Base-by-base conservation (phyloP, 2,888 invertebrate species). In the Celastrina argiolus region DNA sequence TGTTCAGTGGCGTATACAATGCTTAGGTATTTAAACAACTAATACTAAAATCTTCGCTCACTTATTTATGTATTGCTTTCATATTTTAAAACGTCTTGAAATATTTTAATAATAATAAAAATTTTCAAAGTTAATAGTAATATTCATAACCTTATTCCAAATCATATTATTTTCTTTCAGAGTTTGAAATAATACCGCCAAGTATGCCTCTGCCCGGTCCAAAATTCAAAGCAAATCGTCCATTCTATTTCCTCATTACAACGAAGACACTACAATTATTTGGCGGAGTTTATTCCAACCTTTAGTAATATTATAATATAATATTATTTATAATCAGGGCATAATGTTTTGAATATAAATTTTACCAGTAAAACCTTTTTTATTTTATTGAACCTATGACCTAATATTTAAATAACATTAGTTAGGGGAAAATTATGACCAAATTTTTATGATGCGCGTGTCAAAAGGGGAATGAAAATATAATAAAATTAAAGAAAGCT, bases 1-100 rank as follows among this genome's bases (percentile, higher is more conserved):
- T 82, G 34, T 82, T 83, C 69, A 78, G 66, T 67, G 83, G 83
- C 69, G 70, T 76, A 12, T 80, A 71, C 74, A 73, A 73, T 18
- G 69, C 74, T 71, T 83, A 81, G 78, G 77, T 70, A 68, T 39
- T 16, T 61, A n/a, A 18, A 1, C n/a, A n/a, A n/a, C n/a, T n/a
- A n/a, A n/a, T n/a, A n/a, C n/a, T n/a, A n/a, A n/a, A n/a, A n/a
- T n/a, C n/a, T n/a, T n/a, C n/a, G n/a, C n/a, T n/a, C n/a, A n/a
- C n/a, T n/a, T n/a, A n/a, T n/a, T n/a, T n/a, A n/a, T n/a, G n/a
- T n/a, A n/a, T n/a, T n/a, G n/a, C n/a, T n/a, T n/a, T n/a, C n/a
- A n/a, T n/a, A n/a, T n/a, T n/a, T n/a, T n/a, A n/a, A n/a, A n/a
- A n/a, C n/a, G n/a, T n/a, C n/a, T 39, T 39, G 12, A 39, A 39